Conservation (phyloP, 2,797 vertebrate species). For the Sebastes matsubarae region DNA sequence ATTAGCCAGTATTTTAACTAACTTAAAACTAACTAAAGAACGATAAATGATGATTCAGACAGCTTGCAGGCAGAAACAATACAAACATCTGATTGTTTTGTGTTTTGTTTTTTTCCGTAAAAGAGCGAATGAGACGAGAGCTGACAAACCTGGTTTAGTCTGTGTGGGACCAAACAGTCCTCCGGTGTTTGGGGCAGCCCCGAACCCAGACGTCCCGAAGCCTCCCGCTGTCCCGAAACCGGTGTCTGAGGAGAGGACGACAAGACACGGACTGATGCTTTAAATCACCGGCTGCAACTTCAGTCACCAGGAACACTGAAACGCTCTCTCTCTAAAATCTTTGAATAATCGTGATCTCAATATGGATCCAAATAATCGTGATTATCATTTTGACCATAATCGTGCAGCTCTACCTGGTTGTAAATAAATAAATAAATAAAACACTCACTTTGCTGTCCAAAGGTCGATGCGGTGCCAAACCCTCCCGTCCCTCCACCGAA, state of each 20-base stretch:
- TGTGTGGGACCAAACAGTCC: slow-evolving; percentile 92
- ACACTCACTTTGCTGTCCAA: slow-evolving; percentile 94
- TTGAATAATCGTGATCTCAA: too few relatives aligned
- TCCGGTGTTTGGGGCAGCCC: slow-evolving; percentile 86
- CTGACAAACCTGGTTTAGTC: slow-evolving; percentile 89
- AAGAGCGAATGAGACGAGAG: background rate
- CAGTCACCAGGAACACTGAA: background rate
- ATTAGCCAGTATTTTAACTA: background rate
- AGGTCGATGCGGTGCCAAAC: slow-evolving; percentile 91
- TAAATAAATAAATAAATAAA: background rate
- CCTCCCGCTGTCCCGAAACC: slow-evolving; percentile 90
- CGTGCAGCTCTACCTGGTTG: too few relatives aligned
- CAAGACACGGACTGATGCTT: background rate
- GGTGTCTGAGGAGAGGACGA: slow-evolving; percentile 78
- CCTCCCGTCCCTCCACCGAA: slow-evolving; percentile 90
- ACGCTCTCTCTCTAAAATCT: background rate
- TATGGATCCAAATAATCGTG: too few relatives aligned
- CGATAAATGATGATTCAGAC: background rate
- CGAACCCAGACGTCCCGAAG: slow-evolving; percentile 92
- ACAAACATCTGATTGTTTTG: background rate
- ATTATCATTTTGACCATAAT: too few relatives aligned
- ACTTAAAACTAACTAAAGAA: background rate
- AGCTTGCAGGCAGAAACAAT: background rate
- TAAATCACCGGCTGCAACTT: background rate
- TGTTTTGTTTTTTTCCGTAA: too few relatives aligned